Conservation (phyloP, 2,888 invertebrate genomes). For the Acanthosepion pharaonis region DNA sequence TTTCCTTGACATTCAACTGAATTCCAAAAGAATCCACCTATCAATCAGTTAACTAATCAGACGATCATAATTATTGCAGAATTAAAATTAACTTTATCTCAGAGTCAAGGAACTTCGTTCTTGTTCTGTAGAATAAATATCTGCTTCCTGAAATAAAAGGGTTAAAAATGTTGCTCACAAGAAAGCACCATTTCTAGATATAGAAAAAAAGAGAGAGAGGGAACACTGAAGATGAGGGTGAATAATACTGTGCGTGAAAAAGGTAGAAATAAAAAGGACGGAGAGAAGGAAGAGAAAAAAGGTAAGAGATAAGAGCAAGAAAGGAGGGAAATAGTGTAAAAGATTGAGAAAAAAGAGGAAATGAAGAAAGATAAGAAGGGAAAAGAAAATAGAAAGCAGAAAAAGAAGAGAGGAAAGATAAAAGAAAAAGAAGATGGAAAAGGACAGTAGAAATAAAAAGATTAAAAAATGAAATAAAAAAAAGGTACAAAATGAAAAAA, state of each 20-base stretch:
- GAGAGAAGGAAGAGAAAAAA: not conserved
- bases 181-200: not conserved
- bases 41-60: not conserved
- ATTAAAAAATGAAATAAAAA: too few species aligned
- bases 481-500: not conserved
- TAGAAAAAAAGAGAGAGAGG: too few species aligned
- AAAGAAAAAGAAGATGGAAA: not conserved
- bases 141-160: not conserved
- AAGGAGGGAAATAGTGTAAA: not conserved
- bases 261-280: too few species aligned
- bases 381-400: too few species aligned
- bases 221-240: too few species aligned
- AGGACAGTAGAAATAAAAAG: too few species aligned
- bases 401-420: too few species aligned
- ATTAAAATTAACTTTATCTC: conserved; percentile 2
- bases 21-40: not conserved
- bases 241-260: not conserved
- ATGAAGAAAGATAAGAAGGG: not conserved
- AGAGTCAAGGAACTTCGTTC: not conserved
- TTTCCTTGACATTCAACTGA: not conserved
- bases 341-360: not conserved
- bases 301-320: not conserved
- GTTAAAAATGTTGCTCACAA: not conserved
- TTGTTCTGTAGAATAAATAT: not conserved
- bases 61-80: not conserved